A percentile compares a stretch with the other conserved stretches of the same genome.
These are phyloP conservation scores for Lota lota DNA, from an alignment of 2,113 vertebrate genomes.

Conservation along the genomic window DNA sequence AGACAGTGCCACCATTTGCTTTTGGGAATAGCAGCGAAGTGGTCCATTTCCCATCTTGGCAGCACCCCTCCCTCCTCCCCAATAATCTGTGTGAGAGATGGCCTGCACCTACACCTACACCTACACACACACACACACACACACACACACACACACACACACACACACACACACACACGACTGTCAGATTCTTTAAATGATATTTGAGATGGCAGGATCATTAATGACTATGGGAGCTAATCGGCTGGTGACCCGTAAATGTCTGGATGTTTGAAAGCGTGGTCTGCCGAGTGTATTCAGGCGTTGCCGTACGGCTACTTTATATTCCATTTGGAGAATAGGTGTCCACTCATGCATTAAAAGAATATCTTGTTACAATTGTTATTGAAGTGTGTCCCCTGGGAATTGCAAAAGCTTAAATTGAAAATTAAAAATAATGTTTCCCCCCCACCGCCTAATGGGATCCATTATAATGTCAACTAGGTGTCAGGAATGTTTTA, in stretches of 20 bases:
- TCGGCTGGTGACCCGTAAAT: constrained; percentile 60
- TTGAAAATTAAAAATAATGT: constrained; percentile 63
- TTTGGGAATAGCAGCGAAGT: too few relatives aligned
- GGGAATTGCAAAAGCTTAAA: constrained; percentile 50
- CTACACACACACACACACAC: too few relatives aligned
- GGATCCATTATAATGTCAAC: constrained; percentile 45
- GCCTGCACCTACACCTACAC: too few relatives aligned
- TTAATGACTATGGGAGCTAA: constrained; percentile 56
- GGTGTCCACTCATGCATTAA: constrained; percentile 61
- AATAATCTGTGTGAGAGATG: too few relatives aligned
- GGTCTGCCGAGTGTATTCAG: constrained; percentile 53
- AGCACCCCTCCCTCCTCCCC: too few relatives aligned
- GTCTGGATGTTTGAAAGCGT: constrained; percentile 45
- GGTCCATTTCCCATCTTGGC: too few relatives aligned
- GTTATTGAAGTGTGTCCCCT: constrained; percentile 51
- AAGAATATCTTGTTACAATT: constrained; percentile 56
- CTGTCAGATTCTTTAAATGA: constrained; percentile 54
- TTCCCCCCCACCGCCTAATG: constrained; percentile 35
- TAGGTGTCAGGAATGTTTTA: constrained; percentile 39
- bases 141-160: too few relatives aligned
- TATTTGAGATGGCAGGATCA: constrained; percentile 56
- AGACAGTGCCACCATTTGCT: too few relatives aligned
- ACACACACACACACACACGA: too few relatives aligned
- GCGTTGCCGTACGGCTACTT: constrained; percentile 51
- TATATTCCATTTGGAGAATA: constrained; percentile 73